Conservation (phyloP, 2,797 vertebrate species). For the Chelon labrosus region DNA sequence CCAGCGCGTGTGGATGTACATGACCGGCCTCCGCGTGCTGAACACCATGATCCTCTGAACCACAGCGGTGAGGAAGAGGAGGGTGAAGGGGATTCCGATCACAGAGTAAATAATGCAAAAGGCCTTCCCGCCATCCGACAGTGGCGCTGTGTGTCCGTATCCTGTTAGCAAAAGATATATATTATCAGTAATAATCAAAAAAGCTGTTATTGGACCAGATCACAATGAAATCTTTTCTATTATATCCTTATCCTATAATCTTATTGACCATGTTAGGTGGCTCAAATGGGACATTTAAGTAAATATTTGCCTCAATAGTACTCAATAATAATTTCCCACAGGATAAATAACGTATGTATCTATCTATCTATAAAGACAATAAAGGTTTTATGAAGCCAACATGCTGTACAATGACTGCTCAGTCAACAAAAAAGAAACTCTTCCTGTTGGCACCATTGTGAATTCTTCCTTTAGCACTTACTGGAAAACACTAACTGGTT, state of each 20-base stretch:
- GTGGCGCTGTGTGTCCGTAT: slow-evolving; percentile 96
- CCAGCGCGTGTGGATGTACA: slow-evolving; percentile 92
- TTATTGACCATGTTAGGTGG: neutral
- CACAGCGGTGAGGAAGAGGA: slow-evolving; percentile 96
- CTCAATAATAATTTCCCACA: neutral
- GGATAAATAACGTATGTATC: too few relatives aligned
- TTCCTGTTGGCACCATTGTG: neutral
- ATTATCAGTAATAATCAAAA: neutral
- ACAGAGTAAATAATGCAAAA: slow-evolving; percentile 97
- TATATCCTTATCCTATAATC: neutral
- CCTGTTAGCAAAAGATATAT: slow-evolving; percentile 78
- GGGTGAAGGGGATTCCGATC: slow-evolving; percentile 96
- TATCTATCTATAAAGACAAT: neutral
- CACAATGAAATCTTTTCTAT: neutral
- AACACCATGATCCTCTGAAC: slow-evolving; percentile 95
- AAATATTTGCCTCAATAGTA: neutral
- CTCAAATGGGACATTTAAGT: neutral
- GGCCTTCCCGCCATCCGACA: slow-evolving; percentile 95
- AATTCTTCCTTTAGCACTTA: neutral
- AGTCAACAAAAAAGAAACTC: neutral
- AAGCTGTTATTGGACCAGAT: too few relatives aligned
- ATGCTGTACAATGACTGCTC: neutral
- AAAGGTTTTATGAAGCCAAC: neutral
- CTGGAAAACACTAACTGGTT: neutral
- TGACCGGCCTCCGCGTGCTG: slow-evolving; percentile 90